Evolutionary conservation across 2,113 vertebrate species (phyloP).

Genomic region (Oreotragus oreotragus): DNA sequence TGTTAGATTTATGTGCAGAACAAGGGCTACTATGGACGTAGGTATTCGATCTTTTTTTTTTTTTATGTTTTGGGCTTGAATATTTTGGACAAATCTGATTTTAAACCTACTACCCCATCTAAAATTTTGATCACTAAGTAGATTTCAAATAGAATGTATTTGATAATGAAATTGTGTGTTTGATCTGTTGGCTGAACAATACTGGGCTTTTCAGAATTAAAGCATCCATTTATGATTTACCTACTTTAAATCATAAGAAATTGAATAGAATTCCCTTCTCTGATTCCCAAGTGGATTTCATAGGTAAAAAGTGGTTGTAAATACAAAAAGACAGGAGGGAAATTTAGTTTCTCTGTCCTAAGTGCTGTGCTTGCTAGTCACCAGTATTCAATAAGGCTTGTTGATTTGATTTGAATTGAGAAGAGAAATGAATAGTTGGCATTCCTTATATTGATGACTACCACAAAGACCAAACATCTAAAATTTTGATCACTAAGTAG

Average conservation of each 20-base stretch:
- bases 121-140: background rate
- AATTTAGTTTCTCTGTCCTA: slow-evolving; percentile 12
- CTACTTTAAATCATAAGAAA: background rate
- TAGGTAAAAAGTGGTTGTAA: background rate
- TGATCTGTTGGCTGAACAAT: background rate
- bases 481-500: no score
- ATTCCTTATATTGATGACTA: background rate
- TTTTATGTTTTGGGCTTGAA: background rate
- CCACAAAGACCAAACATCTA: slow-evolving; percentile 10
- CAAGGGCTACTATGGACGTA: background rate
- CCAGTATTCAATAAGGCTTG: background rate
- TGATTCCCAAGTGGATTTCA: background rate
- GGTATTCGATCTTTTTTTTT: background rate
- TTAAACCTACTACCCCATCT: background rate
- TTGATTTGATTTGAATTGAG: slow-evolving; percentile 34
- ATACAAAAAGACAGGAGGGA: slow-evolving; percentile 17
- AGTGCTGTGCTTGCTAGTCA: background rate
- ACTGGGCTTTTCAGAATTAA: background rate
- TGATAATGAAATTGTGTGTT: background rate
- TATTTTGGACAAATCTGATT: slow-evolving; percentile 22
- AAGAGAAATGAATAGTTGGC: slow-evolving; percentile 33
- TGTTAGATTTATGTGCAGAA: background rate
- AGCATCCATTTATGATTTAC: slow-evolving; percentile 2
- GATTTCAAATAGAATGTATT: background rate
- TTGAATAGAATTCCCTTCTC: background rate